Conservation (phyloP, 2,797 vertebrate species). For the Jordanella pulchra region DNA sequence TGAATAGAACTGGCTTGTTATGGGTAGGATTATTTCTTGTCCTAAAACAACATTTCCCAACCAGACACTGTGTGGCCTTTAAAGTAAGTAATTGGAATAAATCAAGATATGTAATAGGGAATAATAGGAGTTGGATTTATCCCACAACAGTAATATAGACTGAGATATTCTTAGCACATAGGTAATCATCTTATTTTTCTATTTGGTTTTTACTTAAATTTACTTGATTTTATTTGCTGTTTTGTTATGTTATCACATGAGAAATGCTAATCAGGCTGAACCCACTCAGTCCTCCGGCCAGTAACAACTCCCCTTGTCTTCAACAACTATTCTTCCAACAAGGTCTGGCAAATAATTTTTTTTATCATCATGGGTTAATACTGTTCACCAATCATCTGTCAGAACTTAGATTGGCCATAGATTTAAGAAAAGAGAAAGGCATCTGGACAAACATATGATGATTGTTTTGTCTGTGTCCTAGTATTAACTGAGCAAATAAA, state of each 20-base stretch:
- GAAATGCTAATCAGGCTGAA: background rate
- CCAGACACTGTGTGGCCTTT: too few species aligned
- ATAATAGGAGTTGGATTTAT: too few species aligned
- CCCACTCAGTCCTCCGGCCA: slow-evolving; percentile 33
- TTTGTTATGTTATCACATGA: background rate
- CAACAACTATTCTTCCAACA: slow-evolving; percentile 60
- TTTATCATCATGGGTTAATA: slow-evolving; percentile 70
- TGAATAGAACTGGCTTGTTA: too few species aligned
- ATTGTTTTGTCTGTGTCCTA: slow-evolving; percentile 5
- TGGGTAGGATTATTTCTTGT: too few species aligned
- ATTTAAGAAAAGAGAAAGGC: slow-evolving; percentile 45
- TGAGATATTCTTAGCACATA: too few species aligned
- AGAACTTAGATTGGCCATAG: slow-evolving; percentile 35
- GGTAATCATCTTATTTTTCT: too few species aligned
- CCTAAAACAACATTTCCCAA: too few species aligned
- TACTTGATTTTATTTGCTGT: too few species aligned
- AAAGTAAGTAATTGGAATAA: too few species aligned
- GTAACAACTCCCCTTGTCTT: slow-evolving; percentile 36
- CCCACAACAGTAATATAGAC: too few species aligned
- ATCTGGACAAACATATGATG: slow-evolving; percentile 52
- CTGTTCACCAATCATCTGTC: slow-evolving; percentile 76
- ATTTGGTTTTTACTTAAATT: too few species aligned
- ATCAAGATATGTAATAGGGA: too few species aligned
- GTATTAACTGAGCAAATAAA: slow-evolving; percentile 26
- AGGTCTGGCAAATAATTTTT: slow-evolving; percentile 73